Evolutionary conservation across 2,888 invertebrate genomes (phyloP).

Genomic region (Loripinus fragilis): DNA sequence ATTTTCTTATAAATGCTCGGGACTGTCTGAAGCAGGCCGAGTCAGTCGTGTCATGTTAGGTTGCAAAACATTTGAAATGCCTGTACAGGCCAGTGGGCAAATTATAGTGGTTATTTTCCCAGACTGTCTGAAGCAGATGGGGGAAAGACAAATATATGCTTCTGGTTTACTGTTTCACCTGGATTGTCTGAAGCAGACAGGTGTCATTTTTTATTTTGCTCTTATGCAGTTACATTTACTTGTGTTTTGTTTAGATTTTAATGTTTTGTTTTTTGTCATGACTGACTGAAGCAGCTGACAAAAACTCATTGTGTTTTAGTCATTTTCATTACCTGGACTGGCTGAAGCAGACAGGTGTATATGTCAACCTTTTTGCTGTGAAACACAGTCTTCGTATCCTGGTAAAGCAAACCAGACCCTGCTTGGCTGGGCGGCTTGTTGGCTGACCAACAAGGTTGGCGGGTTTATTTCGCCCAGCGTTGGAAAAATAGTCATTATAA

Average conservation of each 20-base stretch:
- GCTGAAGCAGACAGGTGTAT: background rate
- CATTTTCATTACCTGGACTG: background rate
- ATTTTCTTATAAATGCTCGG: background rate
- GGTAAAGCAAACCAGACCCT: background rate
- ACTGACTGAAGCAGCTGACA: conserved; percentile 17
- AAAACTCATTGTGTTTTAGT: background rate
- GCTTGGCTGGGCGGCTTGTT: conserved; percentile 15
- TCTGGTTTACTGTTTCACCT: background rate
- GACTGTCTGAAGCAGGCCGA: conserved; percentile 16
- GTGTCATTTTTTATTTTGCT: no score
- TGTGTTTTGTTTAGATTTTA: background rate
- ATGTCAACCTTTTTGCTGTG: background rate
- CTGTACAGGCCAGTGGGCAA: no score
- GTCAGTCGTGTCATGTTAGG: background rate
- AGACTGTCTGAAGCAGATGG: conserved; percentile 13
- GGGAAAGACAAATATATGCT: background rate
- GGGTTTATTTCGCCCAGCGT: conserved; percentile 16
- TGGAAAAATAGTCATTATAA: conserved; percentile 6
- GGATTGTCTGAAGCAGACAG: conserved; percentile 15
- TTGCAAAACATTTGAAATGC: no score
- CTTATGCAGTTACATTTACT: background rate
- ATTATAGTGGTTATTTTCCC: background rate
- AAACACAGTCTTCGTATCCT: background rate
- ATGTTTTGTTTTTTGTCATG: background rate
- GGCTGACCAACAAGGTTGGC: conserved; percentile 14